Percentiles rank a stretch among this genome's conserved stretches.
These are phyloP conservation scores for Tyrannus savana DNA, from an alignment of 2,113 vertebrate species.

Conservation along the genomic window DNA sequence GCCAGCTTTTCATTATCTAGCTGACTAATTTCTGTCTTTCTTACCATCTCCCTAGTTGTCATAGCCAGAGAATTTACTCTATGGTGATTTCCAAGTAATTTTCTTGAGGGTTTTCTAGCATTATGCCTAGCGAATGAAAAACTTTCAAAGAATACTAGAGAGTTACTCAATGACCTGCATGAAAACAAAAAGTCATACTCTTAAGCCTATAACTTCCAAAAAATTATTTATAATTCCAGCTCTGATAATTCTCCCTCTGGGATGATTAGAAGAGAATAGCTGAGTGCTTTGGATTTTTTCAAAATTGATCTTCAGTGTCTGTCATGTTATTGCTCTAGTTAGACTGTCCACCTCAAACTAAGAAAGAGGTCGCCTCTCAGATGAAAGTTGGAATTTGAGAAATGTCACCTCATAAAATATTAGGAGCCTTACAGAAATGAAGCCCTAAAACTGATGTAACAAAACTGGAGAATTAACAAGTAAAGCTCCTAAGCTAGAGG, in stretches of 20 bases:
- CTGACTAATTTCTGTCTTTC: not conserved
- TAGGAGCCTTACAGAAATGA: not conserved
- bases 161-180: not conserved
- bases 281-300: not conserved
- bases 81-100: not conserved
- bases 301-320: not conserved
- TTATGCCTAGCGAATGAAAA: not conserved
- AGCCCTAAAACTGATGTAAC: not conserved
- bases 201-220: not conserved
- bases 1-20: not conserved
- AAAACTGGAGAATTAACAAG: not conserved
- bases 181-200: not conserved
- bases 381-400: not conserved
- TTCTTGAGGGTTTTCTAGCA: not conserved
- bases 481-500: not conserved
- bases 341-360: not conserved
- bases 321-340: not conserved
- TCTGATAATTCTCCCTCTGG: not conserved
- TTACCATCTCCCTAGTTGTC: not conserved
- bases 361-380: not conserved
- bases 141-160: not conserved
- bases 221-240: not conserved
- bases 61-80: not conserved
- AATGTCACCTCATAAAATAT: not conserved
- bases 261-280: not conserved